These are phyloP conservation scores for Nyctalus aviator DNA, from an alignment of 2,797 vertebrate species.

Conservation along the genomic window DNA sequence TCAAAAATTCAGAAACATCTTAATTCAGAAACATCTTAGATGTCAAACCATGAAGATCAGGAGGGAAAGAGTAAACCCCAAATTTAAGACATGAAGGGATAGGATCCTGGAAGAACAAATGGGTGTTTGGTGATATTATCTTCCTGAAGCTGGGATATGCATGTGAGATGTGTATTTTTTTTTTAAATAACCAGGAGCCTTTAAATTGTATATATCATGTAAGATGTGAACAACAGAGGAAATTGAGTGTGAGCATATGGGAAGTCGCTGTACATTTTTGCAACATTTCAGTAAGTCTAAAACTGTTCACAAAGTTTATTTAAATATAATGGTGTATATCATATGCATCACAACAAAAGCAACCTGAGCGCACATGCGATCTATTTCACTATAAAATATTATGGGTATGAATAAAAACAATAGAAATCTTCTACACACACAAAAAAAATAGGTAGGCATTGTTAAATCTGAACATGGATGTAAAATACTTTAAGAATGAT, in stretches of 20 bases:
- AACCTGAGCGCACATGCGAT: neutral
- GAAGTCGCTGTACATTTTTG: neutral
- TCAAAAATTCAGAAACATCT: neutral
- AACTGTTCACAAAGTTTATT: slow-evolving; percentile 37
- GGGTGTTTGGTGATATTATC: neutral
- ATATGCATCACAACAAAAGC: slow-evolving; percentile 37
- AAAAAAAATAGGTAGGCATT: slow-evolving; percentile 8
- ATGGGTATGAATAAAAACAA: slow-evolving; percentile 46
- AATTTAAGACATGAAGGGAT: neutral
- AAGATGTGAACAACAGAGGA: neutral
- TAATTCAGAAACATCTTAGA: neutral
- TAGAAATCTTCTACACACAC: neutral
- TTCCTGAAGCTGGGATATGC: neutral
- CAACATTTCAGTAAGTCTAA: neutral
- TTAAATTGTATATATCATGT: neutral
- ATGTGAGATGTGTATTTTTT: neutral
- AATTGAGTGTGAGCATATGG: neutral
- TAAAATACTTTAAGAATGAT: slow-evolving; percentile 54
- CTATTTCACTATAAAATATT: slow-evolving; percentile 33
- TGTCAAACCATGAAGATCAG: neutral
- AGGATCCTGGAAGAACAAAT: neutral
- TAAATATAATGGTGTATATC: neutral
- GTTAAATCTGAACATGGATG: slow-evolving; percentile 49
- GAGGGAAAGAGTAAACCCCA: neutral
- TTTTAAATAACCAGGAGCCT: neutral